These are phyloP conservation scores for Sussaba pulchella DNA, from an alignment of 2,888 invertebrate species.

Conservation along the genomic window DNA sequence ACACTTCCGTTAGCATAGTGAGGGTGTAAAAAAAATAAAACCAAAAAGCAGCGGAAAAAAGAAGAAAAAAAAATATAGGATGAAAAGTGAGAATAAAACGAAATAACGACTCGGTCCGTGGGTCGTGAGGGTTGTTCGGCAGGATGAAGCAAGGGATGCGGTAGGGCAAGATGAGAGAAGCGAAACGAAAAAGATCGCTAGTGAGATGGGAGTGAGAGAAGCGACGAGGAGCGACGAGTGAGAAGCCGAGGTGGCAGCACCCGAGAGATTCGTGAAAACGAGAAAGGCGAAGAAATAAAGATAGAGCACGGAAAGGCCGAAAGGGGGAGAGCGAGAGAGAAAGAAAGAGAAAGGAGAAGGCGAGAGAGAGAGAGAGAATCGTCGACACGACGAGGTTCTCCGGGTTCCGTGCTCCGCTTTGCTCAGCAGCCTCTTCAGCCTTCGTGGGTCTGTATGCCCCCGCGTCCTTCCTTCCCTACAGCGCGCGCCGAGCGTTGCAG, in stretches of 20 bases:
- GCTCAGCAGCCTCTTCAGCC: slow-evolving; percentile 56
- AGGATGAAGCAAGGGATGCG: background rate
- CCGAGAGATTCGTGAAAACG: slow-evolving; percentile 35
- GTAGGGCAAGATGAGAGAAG: slow-evolving; percentile 49
- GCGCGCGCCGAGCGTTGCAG: slow-evolving; percentile 65
- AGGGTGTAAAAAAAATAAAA: too few relatives aligned
- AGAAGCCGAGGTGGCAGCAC: slow-evolving; percentile 44
- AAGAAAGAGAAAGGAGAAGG: slow-evolving; percentile 29
- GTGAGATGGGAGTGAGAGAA: slow-evolving; percentile 17
- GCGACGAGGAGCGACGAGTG: slow-evolving; percentile 41
- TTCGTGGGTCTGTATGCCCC: slow-evolving; percentile 43
- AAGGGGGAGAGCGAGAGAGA: slow-evolving; percentile 43
- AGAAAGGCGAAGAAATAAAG: slow-evolving; percentile 46
- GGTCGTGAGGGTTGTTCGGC: background rate
- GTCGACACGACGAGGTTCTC: slow-evolving; percentile 47
- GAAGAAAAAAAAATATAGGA: background rate
- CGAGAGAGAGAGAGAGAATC: slow-evolving; percentile 51
- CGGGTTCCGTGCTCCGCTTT: slow-evolving; percentile 24
- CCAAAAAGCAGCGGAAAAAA: too few relatives aligned
- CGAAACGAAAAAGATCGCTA: slow-evolving; percentile 19
- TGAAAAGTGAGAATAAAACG: slow-evolving; percentile 10
- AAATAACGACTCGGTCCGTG: background rate
- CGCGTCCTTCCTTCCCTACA: slow-evolving; percentile 55
- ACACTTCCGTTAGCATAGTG: too few relatives aligned
- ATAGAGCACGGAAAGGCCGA: background rate